Evolutionary conservation across 2,888 invertebrate genomes (phyloP).

Genomic region (Pterostichus madidus): DNA sequence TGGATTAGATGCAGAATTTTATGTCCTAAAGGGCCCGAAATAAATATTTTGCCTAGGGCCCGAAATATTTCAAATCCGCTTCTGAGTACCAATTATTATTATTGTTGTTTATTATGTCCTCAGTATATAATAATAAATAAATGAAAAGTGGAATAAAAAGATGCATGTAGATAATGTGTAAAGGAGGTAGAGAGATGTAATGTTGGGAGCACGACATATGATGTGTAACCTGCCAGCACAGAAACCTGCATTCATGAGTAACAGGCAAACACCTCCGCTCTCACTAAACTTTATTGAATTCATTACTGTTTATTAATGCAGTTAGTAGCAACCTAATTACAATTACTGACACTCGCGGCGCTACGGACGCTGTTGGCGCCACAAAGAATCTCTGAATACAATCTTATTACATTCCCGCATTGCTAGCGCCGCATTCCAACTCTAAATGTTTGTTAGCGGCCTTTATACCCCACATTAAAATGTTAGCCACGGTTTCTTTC

Average conservation of each 20-base stretch:
- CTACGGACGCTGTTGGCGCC: conserved; percentile 68
- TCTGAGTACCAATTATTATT: no score
- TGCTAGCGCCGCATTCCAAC: conserved; percentile 12
- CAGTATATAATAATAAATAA: no score
- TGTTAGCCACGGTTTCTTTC: conserved; percentile 42
- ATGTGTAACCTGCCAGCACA: conserved; percentile 17
- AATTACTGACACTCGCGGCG: conserved; percentile 74
- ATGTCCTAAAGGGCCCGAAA: no score
- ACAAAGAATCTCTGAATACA: conserved; percentile 72
- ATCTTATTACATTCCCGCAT: conserved; percentile 70
- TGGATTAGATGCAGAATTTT: no score
- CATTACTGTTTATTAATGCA: conserved; percentile 77
- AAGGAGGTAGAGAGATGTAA: no score
- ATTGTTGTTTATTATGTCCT: no score
- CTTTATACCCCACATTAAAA: conserved; percentile 52
- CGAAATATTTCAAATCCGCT: no score
- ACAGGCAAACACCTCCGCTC: conserved; percentile 64
- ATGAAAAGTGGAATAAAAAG: no score
- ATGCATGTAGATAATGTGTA: no score
- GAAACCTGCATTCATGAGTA: conserved; percentile 62
- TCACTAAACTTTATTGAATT: conserved; percentile 73
- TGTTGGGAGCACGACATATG: conserved; percentile 1
- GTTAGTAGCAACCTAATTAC: conserved; percentile 77
- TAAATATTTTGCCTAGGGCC: no score
- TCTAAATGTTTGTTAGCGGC: conserved; percentile 64